Conservation (phyloP, 2,888 invertebrate genomes). For the Apamea epomidion region DNA sequence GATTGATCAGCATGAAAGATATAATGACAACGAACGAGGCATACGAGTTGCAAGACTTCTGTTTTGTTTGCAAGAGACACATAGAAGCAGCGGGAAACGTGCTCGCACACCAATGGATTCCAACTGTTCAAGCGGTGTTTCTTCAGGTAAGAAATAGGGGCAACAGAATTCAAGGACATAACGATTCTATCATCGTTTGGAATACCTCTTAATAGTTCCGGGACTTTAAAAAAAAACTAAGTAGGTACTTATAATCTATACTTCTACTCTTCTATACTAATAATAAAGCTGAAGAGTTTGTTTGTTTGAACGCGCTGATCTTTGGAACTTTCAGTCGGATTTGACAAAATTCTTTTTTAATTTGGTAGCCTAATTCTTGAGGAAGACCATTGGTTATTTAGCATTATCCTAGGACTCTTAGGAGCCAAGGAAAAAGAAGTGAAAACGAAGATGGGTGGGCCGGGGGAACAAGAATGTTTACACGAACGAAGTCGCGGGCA, state of each 20-base stretch:
- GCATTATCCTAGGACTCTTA: too few species aligned
- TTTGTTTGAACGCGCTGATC: too few species aligned
- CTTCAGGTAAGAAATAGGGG: constrained; percentile 83
- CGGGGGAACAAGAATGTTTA: background rate
- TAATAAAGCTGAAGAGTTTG: too few species aligned
- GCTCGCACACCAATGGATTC: constrained; percentile 92
- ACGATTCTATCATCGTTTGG: background rate
- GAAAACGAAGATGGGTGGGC: background rate
- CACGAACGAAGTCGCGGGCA: background rate
- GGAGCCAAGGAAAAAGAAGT: too few species aligned
- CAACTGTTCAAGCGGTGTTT: constrained; percentile 92
- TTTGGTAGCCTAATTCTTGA: too few species aligned
- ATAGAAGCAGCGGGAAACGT: constrained; percentile 92
- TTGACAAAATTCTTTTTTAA: too few species aligned
- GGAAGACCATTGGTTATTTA: too few species aligned
- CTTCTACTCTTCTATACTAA: background rate
- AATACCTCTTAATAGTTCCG: background rate
- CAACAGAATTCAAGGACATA: background rate
- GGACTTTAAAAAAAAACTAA: background rate
- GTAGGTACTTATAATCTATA: background rate
- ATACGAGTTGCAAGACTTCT: constrained; percentile 93
- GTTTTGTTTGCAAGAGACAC: constrained; percentile 86
- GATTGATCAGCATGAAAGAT: constrained; percentile 91
- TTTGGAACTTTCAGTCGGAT: too few species aligned
- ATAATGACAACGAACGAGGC: constrained; percentile 91